A percentile compares a stretch with the other conserved stretches of the same genome.
Conservation (phyloP, 1,140 invertebrate species). For the Pantala flavescens region DNA sequence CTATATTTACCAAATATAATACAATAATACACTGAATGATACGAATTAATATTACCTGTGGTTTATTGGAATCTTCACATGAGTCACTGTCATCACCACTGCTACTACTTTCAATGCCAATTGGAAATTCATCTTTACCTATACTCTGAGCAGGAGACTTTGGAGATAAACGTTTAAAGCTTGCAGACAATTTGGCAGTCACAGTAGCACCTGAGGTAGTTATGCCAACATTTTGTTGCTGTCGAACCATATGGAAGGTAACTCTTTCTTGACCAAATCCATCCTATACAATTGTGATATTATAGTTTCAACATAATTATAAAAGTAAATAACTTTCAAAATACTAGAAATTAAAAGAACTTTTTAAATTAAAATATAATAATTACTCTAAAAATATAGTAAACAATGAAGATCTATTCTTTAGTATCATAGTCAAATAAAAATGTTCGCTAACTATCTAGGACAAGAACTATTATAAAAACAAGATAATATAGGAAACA, state of each 20-base stretch:
- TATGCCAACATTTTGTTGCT: conserved; percentile 32
- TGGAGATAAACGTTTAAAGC: conserved; percentile 27
- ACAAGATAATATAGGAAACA: too few species aligned
- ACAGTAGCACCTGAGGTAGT: conserved; percentile 20
- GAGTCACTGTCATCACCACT: conserved; percentile 29
- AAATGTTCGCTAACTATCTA: too few species aligned
- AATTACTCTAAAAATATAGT: too few species aligned
- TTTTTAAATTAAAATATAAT: too few species aligned
- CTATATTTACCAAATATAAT: too few species aligned
- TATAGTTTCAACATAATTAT: conserved; percentile 19
- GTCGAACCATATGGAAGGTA: conserved; percentile 50
- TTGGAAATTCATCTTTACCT: conserved; percentile 38
- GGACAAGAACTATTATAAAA: too few species aligned
- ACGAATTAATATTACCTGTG: conserved; percentile 21
- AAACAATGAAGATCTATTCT: too few species aligned
- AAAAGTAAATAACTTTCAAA: conserved; percentile 12
- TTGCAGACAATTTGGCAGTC: conserved; percentile 28
- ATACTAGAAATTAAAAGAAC: too few species aligned
- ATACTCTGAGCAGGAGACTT: conserved; percentile 33
- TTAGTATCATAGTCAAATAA: too few species aligned
- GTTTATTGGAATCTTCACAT: conserved; percentile 19
- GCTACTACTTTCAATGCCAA: conserved; percentile 23
- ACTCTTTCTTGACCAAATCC: conserved; percentile 56
- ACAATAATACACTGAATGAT: too few species aligned
- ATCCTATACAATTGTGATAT: conserved; percentile 36